A percentile compares a stretch with the other conserved stretches of the same genome.
phyloP scores from a whole-genome alignment of 92 coral and sea anemone species.

The Bergia sp. region DNA sequence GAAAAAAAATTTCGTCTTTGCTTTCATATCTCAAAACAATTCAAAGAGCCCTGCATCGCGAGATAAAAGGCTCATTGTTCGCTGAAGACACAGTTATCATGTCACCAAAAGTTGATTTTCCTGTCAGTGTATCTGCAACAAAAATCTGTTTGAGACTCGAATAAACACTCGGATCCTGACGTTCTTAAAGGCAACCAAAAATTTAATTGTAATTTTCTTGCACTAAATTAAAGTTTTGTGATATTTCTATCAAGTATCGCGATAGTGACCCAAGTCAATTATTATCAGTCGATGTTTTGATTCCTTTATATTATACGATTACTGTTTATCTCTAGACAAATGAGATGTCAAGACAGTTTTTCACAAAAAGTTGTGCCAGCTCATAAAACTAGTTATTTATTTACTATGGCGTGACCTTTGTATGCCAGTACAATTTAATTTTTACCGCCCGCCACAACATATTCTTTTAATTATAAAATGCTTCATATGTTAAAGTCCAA shows the following conservation, averaged over 20 bases:
- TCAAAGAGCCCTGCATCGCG: constrained; percentile 16
- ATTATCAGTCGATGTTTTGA: neutral
- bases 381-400: too few species aligned
- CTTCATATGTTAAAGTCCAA: neutral
- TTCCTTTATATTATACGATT: neutral
- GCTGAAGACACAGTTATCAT: neutral
- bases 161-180: neutral
- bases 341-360: neutral
- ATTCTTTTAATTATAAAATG: neutral
- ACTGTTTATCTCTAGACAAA: neutral
- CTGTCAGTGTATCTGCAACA: neutral
- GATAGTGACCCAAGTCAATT: neutral
- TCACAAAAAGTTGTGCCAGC: neutral
- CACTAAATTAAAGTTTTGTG: neutral
- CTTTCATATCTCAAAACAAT: constrained; percentile 46
- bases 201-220: too few species aligned
- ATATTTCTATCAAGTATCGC: too few species aligned
- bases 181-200: too few species aligned
- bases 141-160: neutral
- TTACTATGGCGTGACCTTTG: neutral
- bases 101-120: neutral
- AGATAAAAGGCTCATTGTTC: constrained; percentile 51
- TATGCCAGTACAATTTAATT: neutral
- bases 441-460: neutral
- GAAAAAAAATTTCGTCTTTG: neutral